Base-by-base conservation (phyloP, 2,888 invertebrate genomes). In the Leucania comma region DNA sequence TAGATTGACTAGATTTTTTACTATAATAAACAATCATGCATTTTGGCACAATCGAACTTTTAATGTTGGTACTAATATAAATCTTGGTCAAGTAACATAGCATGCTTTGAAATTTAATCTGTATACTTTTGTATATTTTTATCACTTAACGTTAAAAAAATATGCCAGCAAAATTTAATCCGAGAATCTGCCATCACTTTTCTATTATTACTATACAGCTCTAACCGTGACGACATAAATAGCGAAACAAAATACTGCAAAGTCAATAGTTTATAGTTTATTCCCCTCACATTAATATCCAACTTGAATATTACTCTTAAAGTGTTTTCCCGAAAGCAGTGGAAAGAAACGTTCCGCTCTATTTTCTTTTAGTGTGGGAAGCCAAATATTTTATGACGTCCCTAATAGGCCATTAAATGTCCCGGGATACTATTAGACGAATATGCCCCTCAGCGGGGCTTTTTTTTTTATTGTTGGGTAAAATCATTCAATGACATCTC, bases 341-440 rank as follows among this genome's bases (percentile, higher is more conserved):
- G 29, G 54, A 54, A 54, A 54, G 48, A 64, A 71, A 67, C 57
- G 50, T 62, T 80, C 63, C 61, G 59, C 50, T 68, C 76, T 72
- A 65, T 75, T 67, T 70, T 67, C 72, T 72, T 68, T 62, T 59
- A 75, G 62, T 68, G 68, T 68, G 58, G 76, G 64, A 76, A 72
- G 63, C 72, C 51, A 72, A 71, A 80, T 80, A 77, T 74, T 77
- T 81, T 78, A 77, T 71, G 78, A 58, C 64, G n/a, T 61, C 50
- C 60, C 26, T 81, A 75, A 71, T 71, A 78, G 78, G 50, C 74
- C 58, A 76, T 80, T 80, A 76, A 72, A 76, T 76, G 77, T 65
- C 53, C 48, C 29, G 42, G 42, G 42, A 42, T 56, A 53, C 60
- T 80, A 67, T 67, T 67, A 80, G 68, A 80, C 26, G 64, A 72